Evolutionary conservation across 2,113 vertebrate genomes (phyloP).

Genomic region (Nothoprocta pentlandii): DNA sequence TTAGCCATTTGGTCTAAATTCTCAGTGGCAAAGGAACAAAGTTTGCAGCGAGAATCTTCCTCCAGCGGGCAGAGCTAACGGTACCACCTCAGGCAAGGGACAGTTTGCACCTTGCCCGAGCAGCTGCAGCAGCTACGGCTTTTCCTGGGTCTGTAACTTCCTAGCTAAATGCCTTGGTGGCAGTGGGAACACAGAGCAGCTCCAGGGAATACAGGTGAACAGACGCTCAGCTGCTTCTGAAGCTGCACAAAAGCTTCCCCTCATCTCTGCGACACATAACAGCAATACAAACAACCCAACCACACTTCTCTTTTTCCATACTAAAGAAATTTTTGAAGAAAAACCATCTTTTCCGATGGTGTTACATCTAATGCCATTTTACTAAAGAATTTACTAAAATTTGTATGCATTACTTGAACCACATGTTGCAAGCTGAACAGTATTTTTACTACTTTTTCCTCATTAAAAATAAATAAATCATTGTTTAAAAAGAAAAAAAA

Average conservation of each 20-base stretch:
- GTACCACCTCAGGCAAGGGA: neutral
- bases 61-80: neutral
- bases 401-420: neutral
- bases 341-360: neutral
- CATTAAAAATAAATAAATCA: neutral
- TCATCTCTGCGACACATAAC: neutral
- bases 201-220: neutral
- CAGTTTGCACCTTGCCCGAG: neutral
- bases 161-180: neutral
- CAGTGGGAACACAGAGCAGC: neutral
- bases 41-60: neutral
- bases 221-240: neutral
- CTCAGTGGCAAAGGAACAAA: neutral
- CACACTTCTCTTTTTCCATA: neutral
- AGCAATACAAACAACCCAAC: no score
- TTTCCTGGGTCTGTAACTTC: neutral
- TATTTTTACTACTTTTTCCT: neutral
- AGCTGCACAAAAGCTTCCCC: neutral
- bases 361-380: neutral
- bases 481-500: neutral
- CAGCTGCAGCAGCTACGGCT: neutral
- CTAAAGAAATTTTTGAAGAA: neutral
- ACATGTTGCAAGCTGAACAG: neutral
- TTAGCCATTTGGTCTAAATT: neutral
- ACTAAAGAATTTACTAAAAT: neutral